These are phyloP conservation scores for Norana najaformis DNA, from an alignment of 2,888 invertebrate species.

Conservation along the genomic window DNA sequence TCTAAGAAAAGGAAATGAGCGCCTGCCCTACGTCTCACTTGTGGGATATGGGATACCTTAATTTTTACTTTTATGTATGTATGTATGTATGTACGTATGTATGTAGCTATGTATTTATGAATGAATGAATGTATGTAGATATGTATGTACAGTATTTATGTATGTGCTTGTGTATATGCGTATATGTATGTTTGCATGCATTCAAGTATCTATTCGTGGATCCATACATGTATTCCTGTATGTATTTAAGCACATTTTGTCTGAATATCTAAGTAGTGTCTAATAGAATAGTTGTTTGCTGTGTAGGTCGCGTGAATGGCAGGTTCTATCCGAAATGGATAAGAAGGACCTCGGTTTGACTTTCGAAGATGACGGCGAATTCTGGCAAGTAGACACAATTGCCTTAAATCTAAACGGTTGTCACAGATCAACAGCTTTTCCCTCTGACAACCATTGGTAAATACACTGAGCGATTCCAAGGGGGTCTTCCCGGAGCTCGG, in stretches of 20 bases:
- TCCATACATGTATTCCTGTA: neutral
- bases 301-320: constrained; percentile 84
- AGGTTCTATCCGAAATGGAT: constrained; percentile 81
- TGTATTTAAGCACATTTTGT: too few species aligned
- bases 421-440: neutral
- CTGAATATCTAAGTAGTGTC: neutral
- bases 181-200: neutral
- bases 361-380: constrained; percentile 93
- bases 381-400: constrained; percentile 71
- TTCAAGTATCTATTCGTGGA: neutral
- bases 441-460: neutral
- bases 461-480: neutral
- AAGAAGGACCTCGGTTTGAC: constrained; percentile 85
- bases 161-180: too few species aligned
- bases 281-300: neutral
- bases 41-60: too few species aligned
- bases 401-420: neutral
- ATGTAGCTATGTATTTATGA: neutral
- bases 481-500: too few species aligned
- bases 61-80: too few species aligned
- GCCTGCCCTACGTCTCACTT: too few species aligned
- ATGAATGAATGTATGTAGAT: neutral
- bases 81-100: neutral
- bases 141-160: neutral
- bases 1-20: too few species aligned